Evolutionary conservation across 2,888 invertebrate species (phyloP), one percentile per base, ranked within the genome.

Genomic region (Caenorhabditis virilis): DNA sequence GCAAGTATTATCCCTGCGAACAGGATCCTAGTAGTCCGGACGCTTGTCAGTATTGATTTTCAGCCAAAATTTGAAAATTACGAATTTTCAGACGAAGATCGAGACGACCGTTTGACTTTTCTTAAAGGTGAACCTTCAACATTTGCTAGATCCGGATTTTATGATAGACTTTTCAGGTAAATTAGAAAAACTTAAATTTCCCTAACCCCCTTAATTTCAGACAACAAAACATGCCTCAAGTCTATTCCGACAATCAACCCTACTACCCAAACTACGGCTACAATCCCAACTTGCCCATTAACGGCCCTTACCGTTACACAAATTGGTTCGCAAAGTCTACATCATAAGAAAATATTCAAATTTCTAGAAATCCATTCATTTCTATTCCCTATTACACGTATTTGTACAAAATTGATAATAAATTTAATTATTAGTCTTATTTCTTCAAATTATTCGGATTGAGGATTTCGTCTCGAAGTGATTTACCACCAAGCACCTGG

Each of bases 261-360:
- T 69, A 69, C 25, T 69, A 69, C 35, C 72, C 72, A 11, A 63
- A 45, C 22, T 72, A 72, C 46, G 72, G 72, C 7, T 72, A 63
- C 23, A 72, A 72, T 48, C 59, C 72, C 1, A 72, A 72, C 39
- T 53, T 50, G 3, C 71, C 68, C 9, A 50, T 53, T 16, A 42
- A 53, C 36, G 65, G 62, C 9, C 49, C 63, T 0, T 70, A 66
- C 54, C 56, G 60, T 23, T 71, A 71, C 35, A 25, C 20, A n/a
- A 50, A 50, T 41, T 50, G 50, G 50, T 50, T 30, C 13, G 30
- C 13, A 6, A 30, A 30, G 13, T 30, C 30, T 9, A 9, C 30
- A 30, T 9, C 7, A 30, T 9, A 30, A 30, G 30, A 30, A 30
- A 30, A 6, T 30, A 9, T 13, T 30, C 6, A 30, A 9, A 9